phyloP scores from a whole-genome alignment of 2,113 vertebrate species.

The Electrona antarctica region DNA sequence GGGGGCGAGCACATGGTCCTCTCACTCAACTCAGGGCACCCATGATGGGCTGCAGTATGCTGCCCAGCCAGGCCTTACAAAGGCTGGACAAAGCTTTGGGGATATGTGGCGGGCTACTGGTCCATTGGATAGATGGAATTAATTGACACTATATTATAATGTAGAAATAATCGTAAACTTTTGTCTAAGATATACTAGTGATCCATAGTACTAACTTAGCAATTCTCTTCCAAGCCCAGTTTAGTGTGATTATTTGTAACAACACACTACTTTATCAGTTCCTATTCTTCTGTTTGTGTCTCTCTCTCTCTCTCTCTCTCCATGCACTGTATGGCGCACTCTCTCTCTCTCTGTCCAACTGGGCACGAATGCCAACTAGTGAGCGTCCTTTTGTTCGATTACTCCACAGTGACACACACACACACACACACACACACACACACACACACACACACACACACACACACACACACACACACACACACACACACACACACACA shows the following conservation, averaged over 20 bases:
- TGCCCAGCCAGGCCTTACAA: conserved; percentile 32
- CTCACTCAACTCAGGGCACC: conserved; percentile 18
- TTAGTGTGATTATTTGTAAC: neutral
- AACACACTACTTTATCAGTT: neutral
- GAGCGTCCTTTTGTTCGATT: conserved; percentile 67
- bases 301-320: neutral
- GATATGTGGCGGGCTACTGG: neutral
- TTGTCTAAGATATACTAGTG: neutral
- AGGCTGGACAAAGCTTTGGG: neutral
- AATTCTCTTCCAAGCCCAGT: neutral
- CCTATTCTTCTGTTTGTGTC: neutral
- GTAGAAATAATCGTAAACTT: neutral
- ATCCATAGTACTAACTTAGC: neutral
- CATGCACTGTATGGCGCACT: neutral
- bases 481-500: conserved; percentile 24
- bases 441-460: conserved; percentile 33
- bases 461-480: conserved; percentile 43
- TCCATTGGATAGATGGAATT: neutral
- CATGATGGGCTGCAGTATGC: conserved; percentile 43
- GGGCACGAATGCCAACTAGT: conserved; percentile 43
- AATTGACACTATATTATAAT: neutral
- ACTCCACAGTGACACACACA: conserved; percentile 49
- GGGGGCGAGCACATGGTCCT: conserved; percentile 55
- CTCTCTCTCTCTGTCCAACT: conserved; percentile 18
- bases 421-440: conserved; percentile 45